These are phyloP conservation scores for Stichopus horrens DNA, from an alignment of 53 echinoderm and acorn worm species.

Conservation along the genomic window DNA sequence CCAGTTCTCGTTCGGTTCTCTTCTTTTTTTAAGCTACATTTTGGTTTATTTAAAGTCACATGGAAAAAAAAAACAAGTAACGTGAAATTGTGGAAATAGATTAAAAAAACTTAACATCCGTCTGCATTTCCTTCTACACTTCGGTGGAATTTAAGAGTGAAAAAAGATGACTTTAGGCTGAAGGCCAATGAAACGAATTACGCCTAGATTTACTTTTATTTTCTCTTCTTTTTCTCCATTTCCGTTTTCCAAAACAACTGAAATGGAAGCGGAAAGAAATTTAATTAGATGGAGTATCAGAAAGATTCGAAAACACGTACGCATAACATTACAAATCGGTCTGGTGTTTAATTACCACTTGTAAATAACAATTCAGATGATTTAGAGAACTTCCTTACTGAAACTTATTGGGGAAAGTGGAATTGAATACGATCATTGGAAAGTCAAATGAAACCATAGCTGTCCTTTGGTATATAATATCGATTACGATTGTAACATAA, in stretches of 20 bases:
- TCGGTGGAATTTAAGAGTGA: slow-evolving; percentile 17
- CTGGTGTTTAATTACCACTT: too few species aligned
- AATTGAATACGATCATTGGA: too few species aligned
- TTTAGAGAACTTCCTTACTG: too few species aligned
- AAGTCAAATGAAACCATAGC: too few species aligned
- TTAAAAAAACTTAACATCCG: neutral
- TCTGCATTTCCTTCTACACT: neutral
- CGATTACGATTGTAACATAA: too few species aligned
- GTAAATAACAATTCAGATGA: too few species aligned
- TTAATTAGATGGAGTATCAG: slow-evolving; percentile 10
- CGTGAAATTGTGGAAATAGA: too few species aligned
- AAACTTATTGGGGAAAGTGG: too few species aligned
- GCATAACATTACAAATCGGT: slow-evolving; percentile 24
- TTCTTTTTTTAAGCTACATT: neutral
- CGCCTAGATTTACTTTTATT: neutral
- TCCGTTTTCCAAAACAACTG: neutral
- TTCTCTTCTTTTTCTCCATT: neutral
- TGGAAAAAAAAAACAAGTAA: neutral
- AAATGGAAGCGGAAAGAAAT: slow-evolving; percentile 13
- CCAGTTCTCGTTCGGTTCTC: neutral
- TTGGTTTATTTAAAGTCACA: slow-evolving; percentile 14
- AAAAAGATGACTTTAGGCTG: slow-evolving; percentile 20
- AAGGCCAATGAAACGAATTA: slow-evolving; percentile 34
- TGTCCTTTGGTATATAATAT: too few species aligned
- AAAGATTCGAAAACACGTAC: slow-evolving; percentile 1